phyloP scores from a whole-genome alignment of 2,113 vertebrate genomes.

The Pangasianodon hypophthalmus region DNA sequence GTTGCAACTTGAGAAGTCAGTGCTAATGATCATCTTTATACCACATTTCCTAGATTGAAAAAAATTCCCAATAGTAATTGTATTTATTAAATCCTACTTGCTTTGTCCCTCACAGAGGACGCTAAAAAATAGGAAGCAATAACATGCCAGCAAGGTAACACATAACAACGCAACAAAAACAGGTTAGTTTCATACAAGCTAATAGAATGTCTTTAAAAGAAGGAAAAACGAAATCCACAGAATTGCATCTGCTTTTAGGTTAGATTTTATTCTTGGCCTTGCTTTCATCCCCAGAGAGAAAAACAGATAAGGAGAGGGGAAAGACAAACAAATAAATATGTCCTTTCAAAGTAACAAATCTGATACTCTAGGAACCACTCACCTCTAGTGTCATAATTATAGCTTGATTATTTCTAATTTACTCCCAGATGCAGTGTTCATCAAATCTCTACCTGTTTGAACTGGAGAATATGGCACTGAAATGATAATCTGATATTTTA shows the following conservation, averaged over 20 bases:
- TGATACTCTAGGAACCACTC: too few relatives aligned
- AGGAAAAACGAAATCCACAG: not conserved
- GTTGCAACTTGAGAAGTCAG: slow-evolving; percentile 1
- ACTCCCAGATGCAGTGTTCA: not conserved
- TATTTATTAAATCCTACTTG: not conserved
- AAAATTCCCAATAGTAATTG: not conserved
- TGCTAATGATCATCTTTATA: slow-evolving; percentile 12
- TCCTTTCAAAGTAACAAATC: not conserved
- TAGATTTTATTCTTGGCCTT: not conserved
- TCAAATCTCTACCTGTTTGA: not conserved
- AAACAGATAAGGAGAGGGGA: not conserved
- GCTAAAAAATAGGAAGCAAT: not conserved
- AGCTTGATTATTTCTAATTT: not conserved
- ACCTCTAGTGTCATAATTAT: not conserved
- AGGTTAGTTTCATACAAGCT: not conserved
- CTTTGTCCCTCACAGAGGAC: not conserved
- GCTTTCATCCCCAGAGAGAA: too few relatives aligned
- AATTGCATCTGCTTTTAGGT: not conserved
- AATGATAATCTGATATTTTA: not conserved
- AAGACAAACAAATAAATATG: not conserved
- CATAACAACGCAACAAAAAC: not conserved
- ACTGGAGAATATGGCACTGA: not conserved
- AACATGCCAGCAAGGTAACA: not conserved
- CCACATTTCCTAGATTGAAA: not conserved
- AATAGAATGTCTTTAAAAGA: not conserved